Evolutionary conservation across 2,888 invertebrate species (phyloP), one percentile per base, ranked within the genome.

Genomic region (Aporophyla nigra): DNA sequence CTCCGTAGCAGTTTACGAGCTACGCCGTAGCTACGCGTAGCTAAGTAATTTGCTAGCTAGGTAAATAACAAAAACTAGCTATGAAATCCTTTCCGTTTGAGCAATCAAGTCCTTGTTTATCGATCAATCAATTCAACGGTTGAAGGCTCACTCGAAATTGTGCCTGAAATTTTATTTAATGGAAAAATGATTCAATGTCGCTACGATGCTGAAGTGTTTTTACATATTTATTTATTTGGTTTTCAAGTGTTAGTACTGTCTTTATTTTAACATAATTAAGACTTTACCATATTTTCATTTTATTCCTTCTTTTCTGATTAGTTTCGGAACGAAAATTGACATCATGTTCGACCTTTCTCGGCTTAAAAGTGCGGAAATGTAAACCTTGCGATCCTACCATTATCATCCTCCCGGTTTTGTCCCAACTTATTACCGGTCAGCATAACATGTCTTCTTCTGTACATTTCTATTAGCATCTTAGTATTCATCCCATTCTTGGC

Each of bases 131-230:
- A 83, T 86, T 82, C 71, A 71, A 82, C 72, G 86, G 77, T 69
- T 82, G 86, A 79, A 21, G 51, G 86, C 61, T 68, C 61, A 46
- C 49, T 67, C 53, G 70, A 78, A 86, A 86, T 84, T 86, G 84
- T 24, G 72, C 72, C 68, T 85, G 62, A 76, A 71, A 75, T 61
- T 78, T 73, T 66, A n/a, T 66, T 59, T 70, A 66, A 62, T 79
- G 70, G 49, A 68, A 79, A 78, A 75, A 76, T 65, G 73, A 70
- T 66, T 71, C 72, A 79, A 82, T 76, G 65, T 82, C 53, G 74
- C 74, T 43, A 86, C 65, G 74, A 86, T 86, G 84, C 69, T 84
- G 77, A 77, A 79, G 74, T 65, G 69, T 62, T 83, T 79, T 85
- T 77, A 79, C 79, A 72, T 82, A 79, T 79, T 84, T 54, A 73